Base-by-base conservation (phyloP, 1,140 invertebrate species). In the Uloborus diversus region DNA sequence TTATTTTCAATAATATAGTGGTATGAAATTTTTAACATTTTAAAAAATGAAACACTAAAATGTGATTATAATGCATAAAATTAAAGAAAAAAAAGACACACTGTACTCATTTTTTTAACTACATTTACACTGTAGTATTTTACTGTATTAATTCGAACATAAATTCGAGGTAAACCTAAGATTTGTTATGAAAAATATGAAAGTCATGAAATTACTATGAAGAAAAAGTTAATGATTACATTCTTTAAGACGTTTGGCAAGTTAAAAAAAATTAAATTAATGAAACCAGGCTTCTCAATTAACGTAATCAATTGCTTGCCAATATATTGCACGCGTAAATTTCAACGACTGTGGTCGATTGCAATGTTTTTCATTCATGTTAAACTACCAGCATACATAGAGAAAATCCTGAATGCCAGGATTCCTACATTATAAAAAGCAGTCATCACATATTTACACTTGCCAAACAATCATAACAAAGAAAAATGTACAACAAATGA, bases 301-400 rank as follows among this genome's bases (percentile, higher is more conserved):
- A 9, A 65, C 37, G 51, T 51, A 64, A 56, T 42, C 13, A 65
- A 32, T 65, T 65, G 62, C 61, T 65, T 78, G 73, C 73, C 49
- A 56, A 28, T 65, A 57, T 53, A 66, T 57, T 78, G 73, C 73
- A 78, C 33, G 62, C 62, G 47, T 65, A 78, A 23, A 20, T 66
- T 56, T 56, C 32, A 33, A 64, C 28, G 62, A 66, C 73, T 78
- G 73, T 78, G 49, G 73, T 78, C 49, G 73, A 66, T 64, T 78
- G 73, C 13, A 32, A 35, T 53, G 13, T 53, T 20, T 20, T 53
- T 53, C 23, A 0, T 14, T 53, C 7, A 9, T n/a, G 23, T 17
- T 20, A n/a, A 9, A 53, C 5, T 53, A 53, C 5, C 1, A 53
- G 23, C n/a, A 7, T 20, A 53, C n/a, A 53, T 17, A 42, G 0